Conservation (phyloP, 1,140 invertebrate species). For the Rhopalosiphum padi region DNA sequence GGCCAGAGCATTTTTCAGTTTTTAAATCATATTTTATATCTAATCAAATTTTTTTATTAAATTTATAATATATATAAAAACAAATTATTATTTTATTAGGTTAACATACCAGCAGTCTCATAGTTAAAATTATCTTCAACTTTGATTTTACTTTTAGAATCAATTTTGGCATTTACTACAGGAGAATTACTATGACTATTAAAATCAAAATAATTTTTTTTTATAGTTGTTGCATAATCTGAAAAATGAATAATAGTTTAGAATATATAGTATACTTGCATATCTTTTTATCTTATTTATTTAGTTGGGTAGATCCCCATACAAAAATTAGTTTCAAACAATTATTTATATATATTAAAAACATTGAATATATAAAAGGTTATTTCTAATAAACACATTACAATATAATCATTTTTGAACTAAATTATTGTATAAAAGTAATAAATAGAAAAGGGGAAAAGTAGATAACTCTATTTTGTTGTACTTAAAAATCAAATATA, state of each 20-base stretch:
- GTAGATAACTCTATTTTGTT: neutral
- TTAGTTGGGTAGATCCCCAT: too few species aligned
- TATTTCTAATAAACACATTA: neutral
- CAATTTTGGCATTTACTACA: neutral
- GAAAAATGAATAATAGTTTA: neutral
- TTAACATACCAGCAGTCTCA: neutral
- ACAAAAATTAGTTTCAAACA: too few species aligned
- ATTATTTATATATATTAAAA: neutral
- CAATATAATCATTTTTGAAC: neutral
- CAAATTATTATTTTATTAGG: neutral
- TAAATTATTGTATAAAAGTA: neutral
- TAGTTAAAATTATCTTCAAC: neutral
- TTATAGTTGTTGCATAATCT: neutral
- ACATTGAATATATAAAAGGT: neutral
- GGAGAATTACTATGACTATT: neutral
- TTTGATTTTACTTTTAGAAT: neutral
- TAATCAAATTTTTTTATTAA: neutral
- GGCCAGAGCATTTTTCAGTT: neutral
- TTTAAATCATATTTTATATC: neutral
- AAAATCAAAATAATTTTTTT: neutral
- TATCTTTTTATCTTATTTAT: too few species aligned
- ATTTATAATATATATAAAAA: neutral
- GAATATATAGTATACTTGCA: too few species aligned
- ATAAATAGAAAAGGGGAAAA: neutral
- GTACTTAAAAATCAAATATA: too few species aligned